Conservation (phyloP, 2,797 vertebrate species). For the Clarias fuscus region DNA sequence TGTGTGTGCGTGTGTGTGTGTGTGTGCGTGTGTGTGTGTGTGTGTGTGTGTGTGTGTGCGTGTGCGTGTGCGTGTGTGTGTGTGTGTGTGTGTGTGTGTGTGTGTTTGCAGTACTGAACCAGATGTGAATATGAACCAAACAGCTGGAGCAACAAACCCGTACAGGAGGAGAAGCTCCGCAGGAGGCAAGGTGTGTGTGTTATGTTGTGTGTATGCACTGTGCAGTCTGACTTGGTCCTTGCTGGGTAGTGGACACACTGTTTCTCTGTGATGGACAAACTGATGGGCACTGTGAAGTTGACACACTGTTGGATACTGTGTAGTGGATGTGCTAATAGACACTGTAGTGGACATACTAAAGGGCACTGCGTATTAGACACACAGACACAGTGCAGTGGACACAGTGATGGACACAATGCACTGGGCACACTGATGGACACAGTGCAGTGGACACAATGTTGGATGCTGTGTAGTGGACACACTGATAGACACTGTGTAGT, state of each 20-base stretch:
- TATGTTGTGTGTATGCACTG: not conserved
- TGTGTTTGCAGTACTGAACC: not conserved
- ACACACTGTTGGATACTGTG: not conserved
- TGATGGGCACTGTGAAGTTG: too few species aligned
- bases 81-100: constrained; percentile 23
- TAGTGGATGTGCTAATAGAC: not conserved
- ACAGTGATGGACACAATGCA: too few species aligned
- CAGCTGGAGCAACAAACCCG: constrained; percentile 18
- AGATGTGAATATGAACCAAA: constrained; percentile 32
- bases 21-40: constrained; percentile 1
- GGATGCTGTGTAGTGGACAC: too few species aligned
- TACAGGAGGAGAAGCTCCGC: constrained; percentile 23
- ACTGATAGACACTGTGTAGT: too few species aligned
- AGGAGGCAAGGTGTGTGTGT: constrained; percentile 19
- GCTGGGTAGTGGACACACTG: not conserved
- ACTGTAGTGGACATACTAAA: too few species aligned
- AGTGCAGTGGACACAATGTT: too few species aligned
- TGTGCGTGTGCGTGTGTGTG: not conserved
- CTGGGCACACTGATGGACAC: too few species aligned
- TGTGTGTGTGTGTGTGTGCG: constrained; percentile 7
- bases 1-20: constrained; percentile 21
- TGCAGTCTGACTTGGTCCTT: not conserved
- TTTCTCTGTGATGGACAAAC: not conserved
- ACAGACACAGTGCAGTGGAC: too few species aligned
- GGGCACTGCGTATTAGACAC: too few species aligned